phyloP scores from a whole-genome alignment of 2,797 vertebrate species.

The Catostomus latipinnis region DNA sequence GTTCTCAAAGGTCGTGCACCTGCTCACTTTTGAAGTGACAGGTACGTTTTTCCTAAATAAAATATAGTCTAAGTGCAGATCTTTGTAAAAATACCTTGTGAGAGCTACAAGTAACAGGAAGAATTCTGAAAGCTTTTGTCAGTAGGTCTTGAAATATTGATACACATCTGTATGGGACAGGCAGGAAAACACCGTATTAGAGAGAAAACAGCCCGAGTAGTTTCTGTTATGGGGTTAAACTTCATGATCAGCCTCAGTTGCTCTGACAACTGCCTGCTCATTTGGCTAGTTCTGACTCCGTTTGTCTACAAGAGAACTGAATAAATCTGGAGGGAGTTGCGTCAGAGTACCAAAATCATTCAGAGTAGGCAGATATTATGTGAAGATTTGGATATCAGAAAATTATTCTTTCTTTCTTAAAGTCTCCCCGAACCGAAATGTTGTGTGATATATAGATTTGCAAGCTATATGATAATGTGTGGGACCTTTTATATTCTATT shows the following conservation, averaged over 20 bases:
- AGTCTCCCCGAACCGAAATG: no score
- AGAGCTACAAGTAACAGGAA: slow-evolving; percentile 60
- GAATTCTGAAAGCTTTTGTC: slow-evolving; percentile 76
- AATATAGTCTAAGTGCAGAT: slow-evolving; percentile 69
- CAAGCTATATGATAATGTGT: no score
- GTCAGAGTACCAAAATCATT: no score
- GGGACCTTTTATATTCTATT: no score
- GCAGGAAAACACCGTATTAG: slow-evolving; percentile 53
- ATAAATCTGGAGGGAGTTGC: not conserved
- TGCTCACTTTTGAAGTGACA: slow-evolving; percentile 41
- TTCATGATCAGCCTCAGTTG: slow-evolving; percentile 7
- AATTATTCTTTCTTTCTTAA: no score
- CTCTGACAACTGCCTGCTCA: slow-evolving; percentile 8
- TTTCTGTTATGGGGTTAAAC: slow-evolving; percentile 60
- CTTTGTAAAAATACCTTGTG: slow-evolving; percentile 60
- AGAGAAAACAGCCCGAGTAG: slow-evolving; percentile 53
- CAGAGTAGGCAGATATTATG: no score
- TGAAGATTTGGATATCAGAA: no score
- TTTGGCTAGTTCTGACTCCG: slow-evolving; percentile 1
- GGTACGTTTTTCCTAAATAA: slow-evolving; percentile 66
- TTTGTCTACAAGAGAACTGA: slow-evolving; percentile 8
- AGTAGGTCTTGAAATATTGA: slow-evolving; percentile 75
- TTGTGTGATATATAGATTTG: no score
- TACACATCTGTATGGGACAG: slow-evolving; percentile 63
- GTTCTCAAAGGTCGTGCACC: slow-evolving; percentile 44